Evolutionary conservation across 1,140 invertebrate genomes (phyloP).

Genomic region (Scylla paramamosain): DNA sequence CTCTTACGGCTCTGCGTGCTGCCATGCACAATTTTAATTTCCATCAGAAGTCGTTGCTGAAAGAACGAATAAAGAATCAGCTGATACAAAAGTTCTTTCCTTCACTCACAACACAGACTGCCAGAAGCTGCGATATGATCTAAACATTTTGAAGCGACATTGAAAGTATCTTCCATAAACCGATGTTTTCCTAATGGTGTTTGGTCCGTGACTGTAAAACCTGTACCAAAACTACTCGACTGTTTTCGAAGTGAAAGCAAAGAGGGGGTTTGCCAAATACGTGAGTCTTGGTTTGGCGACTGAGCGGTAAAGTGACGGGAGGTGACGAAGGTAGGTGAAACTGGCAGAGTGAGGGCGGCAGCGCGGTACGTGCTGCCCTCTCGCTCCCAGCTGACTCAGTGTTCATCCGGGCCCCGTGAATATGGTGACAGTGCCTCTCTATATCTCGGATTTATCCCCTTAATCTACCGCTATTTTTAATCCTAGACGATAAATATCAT

Average conservation of each 20-base stretch:
- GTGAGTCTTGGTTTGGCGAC: neutral
- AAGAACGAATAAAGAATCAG: conserved; percentile 69
- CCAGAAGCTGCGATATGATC: neutral
- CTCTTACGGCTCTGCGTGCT: neutral
- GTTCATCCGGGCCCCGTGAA: conserved; percentile 68
- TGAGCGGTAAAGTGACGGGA: neutral
- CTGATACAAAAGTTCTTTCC: conserved; percentile 66
- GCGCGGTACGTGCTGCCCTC: conserved; percentile 72
- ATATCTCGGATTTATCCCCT: conserved; percentile 68
- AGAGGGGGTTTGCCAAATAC: neutral
- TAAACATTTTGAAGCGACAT: neutral
- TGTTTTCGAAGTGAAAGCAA: neutral
- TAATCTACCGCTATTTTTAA: conserved; percentile 57
- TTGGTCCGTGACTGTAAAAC: neutral
- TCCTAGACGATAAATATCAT: conserved; percentile 44
- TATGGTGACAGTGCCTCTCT: conserved; percentile 44
- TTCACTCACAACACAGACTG: neutral
- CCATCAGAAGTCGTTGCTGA: conserved; percentile 29
- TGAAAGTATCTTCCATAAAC: neutral
- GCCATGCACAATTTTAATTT: neutral
- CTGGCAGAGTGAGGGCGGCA: neutral
- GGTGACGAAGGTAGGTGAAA: conserved; percentile 40
- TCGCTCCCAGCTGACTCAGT: conserved; percentile 69
- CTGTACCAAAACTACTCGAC: neutral
- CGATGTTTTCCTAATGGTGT: neutral